Base-by-base conservation (phyloP, 2,113 vertebrate species). In the Sprattus sprattus region DNA sequence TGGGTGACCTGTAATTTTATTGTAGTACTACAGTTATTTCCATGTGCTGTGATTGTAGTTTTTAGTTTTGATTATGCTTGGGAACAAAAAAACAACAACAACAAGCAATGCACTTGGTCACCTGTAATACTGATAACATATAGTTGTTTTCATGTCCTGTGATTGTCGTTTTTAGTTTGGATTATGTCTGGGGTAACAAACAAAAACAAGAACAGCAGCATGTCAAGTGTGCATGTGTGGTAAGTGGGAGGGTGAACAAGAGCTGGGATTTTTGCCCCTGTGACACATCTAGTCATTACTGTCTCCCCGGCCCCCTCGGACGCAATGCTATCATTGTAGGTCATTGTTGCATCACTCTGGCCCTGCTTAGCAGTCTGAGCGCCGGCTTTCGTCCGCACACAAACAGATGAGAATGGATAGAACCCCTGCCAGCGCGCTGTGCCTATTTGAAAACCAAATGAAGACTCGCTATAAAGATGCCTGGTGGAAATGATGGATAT, bases 331-430 rank as follows among this genome's bases (percentile, higher is more conserved):
- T 78, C 25, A 78, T 32, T 78, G 71, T 32, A 78, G 71, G 71
- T 78, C 71, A 78, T 39, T 78, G 71, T 78, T 78, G 71, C 25
- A 78, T 78, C 71, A 78, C 32, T 13, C 71, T 32, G 54, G 11
- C 71, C 71, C 71, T 78, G 15, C 32, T 78, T 78, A 78, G 28
- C 71, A 78, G 71, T 78, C 71, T 39, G 32, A 39, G 71, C 15
- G 32, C 11, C 13, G 71, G 71, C 71, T 78, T 32, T 32, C 28
- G 15, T 39, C 13, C 5, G 25, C 71, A 39, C 28, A 78, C 71
- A 44, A 32, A 78, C 71, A 39, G 71, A 78, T 28, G 11, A 78
- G 71, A 78, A 78, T 16, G 15, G 71, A 78, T 78, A 15, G 71
- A 78, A 78, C 71, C 71, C 25, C 28, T 75, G 67, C 67, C 32